Percentiles rank a stretch among this genome's conserved stretches.
Evolutionary conservation across 1,140 invertebrate genomes (phyloP).

Genomic region (Spodoptera frugiperda): DNA sequence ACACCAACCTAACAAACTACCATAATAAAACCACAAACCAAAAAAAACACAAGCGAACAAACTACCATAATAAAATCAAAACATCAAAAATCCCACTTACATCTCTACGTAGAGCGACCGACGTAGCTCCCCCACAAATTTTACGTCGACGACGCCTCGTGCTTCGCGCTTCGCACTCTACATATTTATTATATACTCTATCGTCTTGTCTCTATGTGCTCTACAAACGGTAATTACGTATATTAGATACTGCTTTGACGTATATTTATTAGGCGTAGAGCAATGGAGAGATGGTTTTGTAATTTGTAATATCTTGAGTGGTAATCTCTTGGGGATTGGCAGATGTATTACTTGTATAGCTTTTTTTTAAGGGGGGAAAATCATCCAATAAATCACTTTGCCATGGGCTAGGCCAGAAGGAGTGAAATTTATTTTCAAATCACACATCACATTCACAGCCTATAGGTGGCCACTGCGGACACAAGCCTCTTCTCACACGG

Average conservation of each 20-base stretch:
- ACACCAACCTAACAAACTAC: no score
- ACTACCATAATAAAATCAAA: not conserved
- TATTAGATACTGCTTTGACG: slow-evolving; percentile 24
- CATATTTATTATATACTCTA: slow-evolving; percentile 63
- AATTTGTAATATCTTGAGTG: not conserved
- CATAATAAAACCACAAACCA: no score
- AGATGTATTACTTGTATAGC: no score
- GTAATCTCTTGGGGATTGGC: no score
- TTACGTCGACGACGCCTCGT: slow-evolving; percentile 75
- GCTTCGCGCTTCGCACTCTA: slow-evolving; percentile 61
- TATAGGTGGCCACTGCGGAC: no score
- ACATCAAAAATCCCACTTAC: slow-evolving; percentile 55
- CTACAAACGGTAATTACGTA: slow-evolving; percentile 41
- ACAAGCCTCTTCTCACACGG: no score
- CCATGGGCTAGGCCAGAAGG: no score
- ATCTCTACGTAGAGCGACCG: slow-evolving; percentile 37
- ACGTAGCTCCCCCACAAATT: slow-evolving; percentile 67
- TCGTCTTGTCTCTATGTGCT: slow-evolving; percentile 48
- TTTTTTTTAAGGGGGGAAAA: no score
- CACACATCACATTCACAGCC: no score
- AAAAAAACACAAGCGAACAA: no score
- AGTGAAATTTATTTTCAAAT: no score
- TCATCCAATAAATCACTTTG: no score
- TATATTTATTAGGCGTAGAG: slow-evolving; percentile 36
- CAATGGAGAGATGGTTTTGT: not conserved